Conservation (phyloP, 2,888 invertebrate genomes). For the Caenorhabditis imperialis region DNA sequence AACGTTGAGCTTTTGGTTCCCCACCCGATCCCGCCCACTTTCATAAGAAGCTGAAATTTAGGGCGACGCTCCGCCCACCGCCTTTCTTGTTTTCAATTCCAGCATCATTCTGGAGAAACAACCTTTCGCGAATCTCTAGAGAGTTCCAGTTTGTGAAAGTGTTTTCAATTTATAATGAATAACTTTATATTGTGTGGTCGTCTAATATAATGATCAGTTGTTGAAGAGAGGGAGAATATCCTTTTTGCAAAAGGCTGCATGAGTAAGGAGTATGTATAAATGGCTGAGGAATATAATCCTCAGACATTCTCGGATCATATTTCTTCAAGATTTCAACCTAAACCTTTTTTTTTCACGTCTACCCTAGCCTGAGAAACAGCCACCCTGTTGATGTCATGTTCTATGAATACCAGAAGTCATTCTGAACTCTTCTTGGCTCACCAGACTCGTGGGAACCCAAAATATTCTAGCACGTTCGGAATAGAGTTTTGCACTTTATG, state of each 20-base stretch:
- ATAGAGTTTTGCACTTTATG: no score
- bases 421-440: no score
- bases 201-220: conserved; percentile 9
- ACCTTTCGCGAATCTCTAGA: neutral
- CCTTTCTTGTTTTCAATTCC: no score
- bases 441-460: no score
- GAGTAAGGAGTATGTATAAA: neutral
- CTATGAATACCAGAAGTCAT: no score
- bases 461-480: neutral
- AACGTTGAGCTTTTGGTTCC: neutral
- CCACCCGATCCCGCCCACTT: no score
- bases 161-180: conserved; percentile 1
- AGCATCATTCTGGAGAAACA: neutral
- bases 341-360: neutral
- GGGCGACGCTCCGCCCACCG: neutral
- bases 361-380: no score
- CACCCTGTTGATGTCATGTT: no score
- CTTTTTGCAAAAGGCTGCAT: neutral
- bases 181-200: neutral
- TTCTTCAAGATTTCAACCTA: neutral
- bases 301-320: conserved; percentile 12
- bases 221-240: conserved; percentile 3
- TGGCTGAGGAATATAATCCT: neutral
- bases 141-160: neutral
- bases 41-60: neutral